Conservation (phyloP, 2,888 invertebrate species). For the Diadegma fenestrale region DNA sequence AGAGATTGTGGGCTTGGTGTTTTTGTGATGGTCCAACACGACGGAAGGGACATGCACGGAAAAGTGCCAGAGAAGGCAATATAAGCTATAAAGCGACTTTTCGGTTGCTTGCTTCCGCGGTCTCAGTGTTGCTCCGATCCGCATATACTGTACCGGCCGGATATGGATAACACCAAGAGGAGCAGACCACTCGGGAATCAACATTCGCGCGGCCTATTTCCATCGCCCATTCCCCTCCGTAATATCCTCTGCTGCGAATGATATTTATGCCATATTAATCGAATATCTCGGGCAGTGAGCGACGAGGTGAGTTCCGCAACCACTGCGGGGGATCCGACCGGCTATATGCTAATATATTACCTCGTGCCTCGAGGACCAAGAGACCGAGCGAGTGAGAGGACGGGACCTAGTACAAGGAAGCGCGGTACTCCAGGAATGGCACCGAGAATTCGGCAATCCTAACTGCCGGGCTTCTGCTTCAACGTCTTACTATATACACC, state of each 20-base stretch:
- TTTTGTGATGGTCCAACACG: conserved; percentile 20
- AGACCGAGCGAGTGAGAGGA: conserved; percentile 7
- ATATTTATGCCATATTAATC: conserved; percentile 79
- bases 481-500: conserved; percentile 43
- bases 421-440: conserved; percentile 61
- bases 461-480: conserved; percentile 51
- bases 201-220: conserved; percentile 59
- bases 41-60: not conserved
- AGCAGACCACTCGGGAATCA: conserved; percentile 20
- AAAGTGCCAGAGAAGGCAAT: conserved; percentile 21
- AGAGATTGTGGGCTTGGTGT: conserved; percentile 5
- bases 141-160: conserved; percentile 8
- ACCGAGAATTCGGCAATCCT: conserved; percentile 67
- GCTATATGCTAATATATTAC: conserved; percentile 42
- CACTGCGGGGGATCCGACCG: conserved; percentile 35
- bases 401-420: not conserved
- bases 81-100: conserved; percentile 36
- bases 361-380: conserved; percentile 46
- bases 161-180: conserved; percentile 20
- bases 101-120: conserved; percentile 38
- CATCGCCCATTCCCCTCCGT: not conserved
- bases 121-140: conserved; percentile 43
- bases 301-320: conserved; percentile 47
- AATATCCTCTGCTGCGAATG: conserved; percentile 69
- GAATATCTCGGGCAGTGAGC: conserved; percentile 71